Conservation (phyloP, 2,888 invertebrate genomes). For the Zhuqinia jingwanae region DNA sequence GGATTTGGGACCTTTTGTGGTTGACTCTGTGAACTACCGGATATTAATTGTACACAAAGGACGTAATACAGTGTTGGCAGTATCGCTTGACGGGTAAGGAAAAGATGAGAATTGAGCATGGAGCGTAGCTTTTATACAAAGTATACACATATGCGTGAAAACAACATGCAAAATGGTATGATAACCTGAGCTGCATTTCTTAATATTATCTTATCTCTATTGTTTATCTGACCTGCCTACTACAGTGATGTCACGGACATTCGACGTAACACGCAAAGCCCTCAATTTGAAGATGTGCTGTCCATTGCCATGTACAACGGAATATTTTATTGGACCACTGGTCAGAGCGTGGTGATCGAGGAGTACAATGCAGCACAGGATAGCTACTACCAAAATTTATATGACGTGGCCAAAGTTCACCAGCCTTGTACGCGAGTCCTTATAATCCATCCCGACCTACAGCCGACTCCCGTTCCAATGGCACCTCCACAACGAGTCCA, state of each 20-base stretch:
- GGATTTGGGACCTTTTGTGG: conserved; percentile 89
- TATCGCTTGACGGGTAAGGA: conserved; percentile 90
- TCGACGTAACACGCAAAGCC: conserved; percentile 87
- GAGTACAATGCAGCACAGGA: conserved; percentile 87
- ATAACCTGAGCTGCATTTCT: not conserved
- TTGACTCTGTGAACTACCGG: conserved; percentile 91
- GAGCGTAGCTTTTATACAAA: not conserved
- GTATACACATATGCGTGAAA: not conserved
- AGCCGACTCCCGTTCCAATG: conserved; percentile 90
- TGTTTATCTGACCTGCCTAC: conserved; percentile 79
- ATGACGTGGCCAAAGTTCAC: conserved; percentile 82
- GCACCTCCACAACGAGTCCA: conserved; percentile 90
- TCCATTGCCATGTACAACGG: conserved; percentile 89
- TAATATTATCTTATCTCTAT: not conserved
- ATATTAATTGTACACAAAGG: conserved; percentile 88
- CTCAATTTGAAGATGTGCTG: conserved; percentile 87
- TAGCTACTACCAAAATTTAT: conserved; percentile 90
- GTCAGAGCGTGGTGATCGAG: conserved; percentile 88
- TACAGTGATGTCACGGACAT: conserved; percentile 88
- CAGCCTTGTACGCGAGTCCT: conserved; percentile 83
- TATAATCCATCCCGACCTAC: conserved; percentile 86
- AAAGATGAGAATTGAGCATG: not conserved
- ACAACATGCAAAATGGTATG: not conserved
- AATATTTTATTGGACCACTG: conserved; percentile 95
- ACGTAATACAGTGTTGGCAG: conserved; percentile 89